These are phyloP conservation scores for Tenualosa thibaudeaui DNA, from an alignment of 2,797 vertebrate genomes.

Conservation along the genomic window DNA sequence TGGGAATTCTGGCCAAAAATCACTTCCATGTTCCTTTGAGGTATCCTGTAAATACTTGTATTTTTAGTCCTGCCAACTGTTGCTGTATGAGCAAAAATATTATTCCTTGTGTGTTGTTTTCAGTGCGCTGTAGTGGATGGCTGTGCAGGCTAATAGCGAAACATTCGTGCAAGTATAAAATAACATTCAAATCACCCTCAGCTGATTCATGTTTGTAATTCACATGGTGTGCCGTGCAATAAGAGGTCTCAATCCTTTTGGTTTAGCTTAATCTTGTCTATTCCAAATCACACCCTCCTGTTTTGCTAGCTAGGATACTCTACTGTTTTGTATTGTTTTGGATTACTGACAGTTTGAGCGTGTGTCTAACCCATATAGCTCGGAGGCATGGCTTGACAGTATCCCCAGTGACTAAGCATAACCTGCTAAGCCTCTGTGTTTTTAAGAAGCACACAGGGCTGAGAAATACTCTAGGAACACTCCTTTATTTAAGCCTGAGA, in stretches of 20 bases:
- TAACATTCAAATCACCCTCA: neutral
- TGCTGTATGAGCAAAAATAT: neutral
- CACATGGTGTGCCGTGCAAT: neutral
- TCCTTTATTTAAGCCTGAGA: neutral
- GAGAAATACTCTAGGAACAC: neutral
- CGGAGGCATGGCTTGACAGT: neutral
- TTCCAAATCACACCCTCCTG: neutral
- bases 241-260: neutral
- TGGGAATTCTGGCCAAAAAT: neutral
- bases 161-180: neutral
- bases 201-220: neutral
- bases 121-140: neutral
- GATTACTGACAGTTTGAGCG: neutral
- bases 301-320: neutral
- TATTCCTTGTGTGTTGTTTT: neutral
- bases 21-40: neutral
- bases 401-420: slow-evolving; percentile 13
- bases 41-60: neutral
- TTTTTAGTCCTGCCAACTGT: neutral
- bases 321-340: neutral
- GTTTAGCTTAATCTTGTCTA: neutral
- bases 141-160: neutral
- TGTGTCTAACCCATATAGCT: neutral
- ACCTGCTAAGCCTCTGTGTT: slow-evolving; percentile 9
- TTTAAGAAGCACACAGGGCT: neutral